Evolutionary conservation across 2,113 vertebrate species (phyloP).

Genomic region (Otis tarda): DNA sequence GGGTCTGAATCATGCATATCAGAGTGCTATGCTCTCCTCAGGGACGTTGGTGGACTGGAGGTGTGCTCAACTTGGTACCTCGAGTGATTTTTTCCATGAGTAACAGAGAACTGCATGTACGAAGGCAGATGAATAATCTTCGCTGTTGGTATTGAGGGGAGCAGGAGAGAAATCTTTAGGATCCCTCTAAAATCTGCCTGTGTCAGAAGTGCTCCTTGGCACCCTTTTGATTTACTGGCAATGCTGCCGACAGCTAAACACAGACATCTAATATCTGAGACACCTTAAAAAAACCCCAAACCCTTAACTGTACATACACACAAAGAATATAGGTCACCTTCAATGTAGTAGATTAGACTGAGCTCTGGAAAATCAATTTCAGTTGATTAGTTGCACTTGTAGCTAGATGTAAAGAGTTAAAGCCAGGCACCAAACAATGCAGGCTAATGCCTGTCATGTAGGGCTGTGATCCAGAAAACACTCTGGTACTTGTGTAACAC

Average conservation of each 20-base stretch:
- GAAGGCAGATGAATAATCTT: not conserved
- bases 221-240: not conserved
- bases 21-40: not conserved
- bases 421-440: not conserved
- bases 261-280: not conserved
- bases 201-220: not conserved
- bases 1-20: not conserved
- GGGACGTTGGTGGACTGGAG: not conserved
- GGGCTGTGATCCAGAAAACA: not conserved
- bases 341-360: not conserved
- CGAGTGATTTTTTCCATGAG: not conserved
- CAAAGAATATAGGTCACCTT: not conserved
- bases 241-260: not conserved
- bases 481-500: not conserved
- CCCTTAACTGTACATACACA: not conserved
- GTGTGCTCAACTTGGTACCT: not conserved
- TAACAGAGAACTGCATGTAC: not conserved
- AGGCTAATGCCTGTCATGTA: not conserved
- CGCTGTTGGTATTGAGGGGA: not conserved
- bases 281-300: not conserved
- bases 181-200: not conserved
- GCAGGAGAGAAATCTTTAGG: not conserved
- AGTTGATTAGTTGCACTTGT: not conserved
- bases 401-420: constrained; percentile 17
- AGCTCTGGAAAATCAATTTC: not conserved